A percentile compares a stretch with the other conserved stretches of the same genome.
These are phyloP conservation scores for Rhinichthys klamathensis DNA, from an alignment of 2,113 vertebrate species.

Conservation along the genomic window DNA sequence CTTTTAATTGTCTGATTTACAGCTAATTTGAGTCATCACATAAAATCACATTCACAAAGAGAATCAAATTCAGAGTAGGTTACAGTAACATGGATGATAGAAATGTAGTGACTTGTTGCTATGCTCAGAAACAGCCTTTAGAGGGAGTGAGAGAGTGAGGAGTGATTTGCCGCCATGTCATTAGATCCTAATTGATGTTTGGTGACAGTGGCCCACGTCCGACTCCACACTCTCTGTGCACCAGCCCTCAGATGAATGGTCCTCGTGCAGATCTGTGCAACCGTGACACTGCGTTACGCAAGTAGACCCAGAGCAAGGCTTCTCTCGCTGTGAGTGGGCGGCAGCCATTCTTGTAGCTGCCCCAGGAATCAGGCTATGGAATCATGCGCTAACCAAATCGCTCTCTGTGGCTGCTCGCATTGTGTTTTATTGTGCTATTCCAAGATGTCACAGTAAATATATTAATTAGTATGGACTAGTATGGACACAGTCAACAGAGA, in stretches of 20 bases:
- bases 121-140: conserved; percentile 58
- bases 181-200: conserved; percentile 64
- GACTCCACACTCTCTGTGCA: conserved; percentile 55
- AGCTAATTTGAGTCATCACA: not conserved
- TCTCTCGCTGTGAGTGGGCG: conserved; percentile 50
- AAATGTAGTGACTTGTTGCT: conserved; percentile 35
- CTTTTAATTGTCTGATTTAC: not conserved
- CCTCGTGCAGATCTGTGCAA: conserved; percentile 49
- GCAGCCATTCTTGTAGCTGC: conserved; percentile 14
- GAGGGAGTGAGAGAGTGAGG: conserved; percentile 69
- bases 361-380: conserved; percentile 9
- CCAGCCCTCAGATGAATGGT: conserved; percentile 65
- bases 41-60: not conserved
- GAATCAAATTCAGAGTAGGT: not conserved
- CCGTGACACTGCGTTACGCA: conserved; percentile 60
- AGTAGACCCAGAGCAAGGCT: conserved; percentile 42
- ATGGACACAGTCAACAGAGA: conserved; percentile 43
- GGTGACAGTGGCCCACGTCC: conserved; percentile 65
- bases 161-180: conserved; percentile 48
- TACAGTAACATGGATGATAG: not conserved
- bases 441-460: conserved; percentile 16
- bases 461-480: conserved; percentile 3
- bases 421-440: not conserved
- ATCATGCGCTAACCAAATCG: conserved; percentile 9
- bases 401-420: not conserved